Percentiles rank a stretch among this genome's conserved stretches.
Conservation (phyloP, 2,113 vertebrate species). For the Origma solitaria region DNA sequence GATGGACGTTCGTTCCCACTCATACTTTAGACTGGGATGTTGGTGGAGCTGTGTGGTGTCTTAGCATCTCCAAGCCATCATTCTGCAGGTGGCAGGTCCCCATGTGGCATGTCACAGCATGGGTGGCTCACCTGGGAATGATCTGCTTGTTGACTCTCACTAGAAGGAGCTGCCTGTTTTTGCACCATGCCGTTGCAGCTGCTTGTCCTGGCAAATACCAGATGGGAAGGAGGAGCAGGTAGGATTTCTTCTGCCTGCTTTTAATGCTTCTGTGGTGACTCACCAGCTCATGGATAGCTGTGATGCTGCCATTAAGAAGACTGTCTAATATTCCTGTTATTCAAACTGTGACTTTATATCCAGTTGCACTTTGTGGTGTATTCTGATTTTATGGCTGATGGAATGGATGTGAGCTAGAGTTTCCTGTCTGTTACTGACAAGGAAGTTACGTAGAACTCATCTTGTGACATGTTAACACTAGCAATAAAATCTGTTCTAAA, state of each 20-base stretch:
- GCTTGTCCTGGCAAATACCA: background rate
- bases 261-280: background rate
- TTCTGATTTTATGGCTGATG: background rate
- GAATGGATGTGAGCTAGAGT: background rate
- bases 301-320: background rate
- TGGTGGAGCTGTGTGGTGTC: background rate
- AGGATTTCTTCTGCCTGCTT: background rate
- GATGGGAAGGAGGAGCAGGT: background rate
- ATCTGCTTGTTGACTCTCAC: fast-evolving
- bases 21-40: fast-evolving
- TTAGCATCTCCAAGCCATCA: background rate
- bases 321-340: background rate
- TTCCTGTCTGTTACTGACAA: background rate
- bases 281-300: background rate
- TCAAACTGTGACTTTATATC: background rate
- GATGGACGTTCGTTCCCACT: background rate
- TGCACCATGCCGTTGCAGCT: fast-evolving
- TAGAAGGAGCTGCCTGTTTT: background rate
- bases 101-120: fast-evolving
- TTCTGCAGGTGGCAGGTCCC: background rate
- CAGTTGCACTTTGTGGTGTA: background rate
- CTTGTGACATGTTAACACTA: background rate
- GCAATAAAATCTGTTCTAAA: background rate
- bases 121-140: background rate
- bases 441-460: background rate